Evolutionary conservation across 2,888 invertebrate species (phyloP).

Genomic region (Bellardia bayeri): DNA sequence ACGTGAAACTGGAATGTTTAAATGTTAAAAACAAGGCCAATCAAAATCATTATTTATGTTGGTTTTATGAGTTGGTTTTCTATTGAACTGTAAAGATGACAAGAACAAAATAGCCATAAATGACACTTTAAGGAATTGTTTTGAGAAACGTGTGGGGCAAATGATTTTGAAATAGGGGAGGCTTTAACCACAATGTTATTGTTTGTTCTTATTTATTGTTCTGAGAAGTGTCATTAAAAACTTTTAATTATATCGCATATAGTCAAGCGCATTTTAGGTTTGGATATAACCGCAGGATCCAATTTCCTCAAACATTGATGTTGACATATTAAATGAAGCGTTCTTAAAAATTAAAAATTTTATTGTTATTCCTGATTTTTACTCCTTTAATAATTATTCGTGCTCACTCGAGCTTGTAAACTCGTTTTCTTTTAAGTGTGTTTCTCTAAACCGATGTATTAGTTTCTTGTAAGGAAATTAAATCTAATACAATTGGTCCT

Average conservation of each 20-base stretch:
- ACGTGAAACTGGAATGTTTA: constrained; percentile 35
- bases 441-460: too few relatives aligned
- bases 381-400: too few relatives aligned
- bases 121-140: constrained; percentile 19
- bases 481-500: too few relatives aligned
- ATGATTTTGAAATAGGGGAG: neutral
- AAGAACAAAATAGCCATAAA: neutral
- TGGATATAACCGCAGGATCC: too few relatives aligned
- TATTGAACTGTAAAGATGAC: neutral
- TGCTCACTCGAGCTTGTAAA: too few relatives aligned
- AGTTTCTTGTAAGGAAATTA: too few relatives aligned
- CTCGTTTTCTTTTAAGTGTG: too few relatives aligned
- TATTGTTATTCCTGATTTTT: too few relatives aligned
- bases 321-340: too few relatives aligned
- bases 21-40: constrained; percentile 18
- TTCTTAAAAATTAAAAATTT: too few relatives aligned
- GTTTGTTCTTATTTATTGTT: neutral
- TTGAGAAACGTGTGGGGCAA: constrained; percentile 9
- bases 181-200: neutral
- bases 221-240: neutral
- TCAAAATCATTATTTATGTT: constrained; percentile 28
- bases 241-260: neutral
- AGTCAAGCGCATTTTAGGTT: neutral
- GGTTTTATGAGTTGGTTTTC: neutral
- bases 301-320: too few relatives aligned